phyloP scores from a whole-genome alignment of 2,797 vertebrate species.

The Sciurus carolinensis region DNA sequence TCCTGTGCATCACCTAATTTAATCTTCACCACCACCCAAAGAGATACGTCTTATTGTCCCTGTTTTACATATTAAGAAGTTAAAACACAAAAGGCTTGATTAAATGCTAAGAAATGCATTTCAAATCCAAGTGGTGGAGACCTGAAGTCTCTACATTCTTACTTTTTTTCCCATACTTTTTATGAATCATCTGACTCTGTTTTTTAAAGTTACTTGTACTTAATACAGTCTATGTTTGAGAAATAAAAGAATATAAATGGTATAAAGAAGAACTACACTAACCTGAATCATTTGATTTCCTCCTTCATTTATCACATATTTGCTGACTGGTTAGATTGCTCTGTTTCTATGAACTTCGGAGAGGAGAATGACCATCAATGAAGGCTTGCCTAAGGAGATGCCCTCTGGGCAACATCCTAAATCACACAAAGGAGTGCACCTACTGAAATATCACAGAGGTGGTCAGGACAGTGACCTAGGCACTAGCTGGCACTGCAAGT shows the following conservation, averaged over 20 bases:
- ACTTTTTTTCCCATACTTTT: not conserved
- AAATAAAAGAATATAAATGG: not conserved
- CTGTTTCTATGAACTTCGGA: not conserved
- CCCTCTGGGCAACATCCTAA: no score
- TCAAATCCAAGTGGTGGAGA: conserved; percentile 33
- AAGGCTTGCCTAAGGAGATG: not conserved
- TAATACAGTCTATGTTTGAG: conserved; percentile 1
- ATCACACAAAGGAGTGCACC: not conserved
- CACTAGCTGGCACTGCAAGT: not conserved
- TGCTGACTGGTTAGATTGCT: not conserved
- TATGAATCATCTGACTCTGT: not conserved
- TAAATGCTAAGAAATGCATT: conserved; percentile 18
- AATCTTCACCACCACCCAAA: not conserved
- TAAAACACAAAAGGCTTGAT: conserved; percentile 22
- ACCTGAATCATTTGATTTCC: not conserved
- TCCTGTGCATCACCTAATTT: not conserved
- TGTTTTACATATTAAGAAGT: not conserved
- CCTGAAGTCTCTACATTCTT: not conserved
- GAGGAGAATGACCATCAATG: not conserved
- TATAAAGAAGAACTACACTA: not conserved
- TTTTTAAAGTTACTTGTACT: not conserved
- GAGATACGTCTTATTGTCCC: not conserved
- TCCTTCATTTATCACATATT: conserved; percentile 12
- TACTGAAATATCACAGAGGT: not conserved
- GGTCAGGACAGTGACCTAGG: not conserved